A percentile compares a stretch with the other conserved stretches of the same genome.
phyloP scores from a whole-genome alignment of 2,888 invertebrate species.

The Chromoteleia sp. region DNA sequence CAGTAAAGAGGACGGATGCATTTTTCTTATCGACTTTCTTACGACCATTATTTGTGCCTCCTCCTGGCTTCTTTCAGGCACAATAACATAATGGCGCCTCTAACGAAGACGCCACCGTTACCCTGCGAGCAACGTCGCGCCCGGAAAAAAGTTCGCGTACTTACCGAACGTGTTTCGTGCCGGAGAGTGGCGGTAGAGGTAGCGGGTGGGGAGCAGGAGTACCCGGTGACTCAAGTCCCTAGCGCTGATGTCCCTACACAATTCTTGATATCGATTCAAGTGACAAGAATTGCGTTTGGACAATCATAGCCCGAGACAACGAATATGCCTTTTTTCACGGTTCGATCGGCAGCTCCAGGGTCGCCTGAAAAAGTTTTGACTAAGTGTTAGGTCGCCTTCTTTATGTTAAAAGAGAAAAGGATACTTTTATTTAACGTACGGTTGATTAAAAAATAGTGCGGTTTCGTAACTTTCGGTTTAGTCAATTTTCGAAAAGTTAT shows the following conservation, averaged over 20 bases:
- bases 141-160: constrained; percentile 54
- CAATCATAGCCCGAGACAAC: constrained; percentile 84
- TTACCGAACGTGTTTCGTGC: constrained; percentile 29
- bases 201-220: not conserved
- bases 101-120: constrained; percentile 55
- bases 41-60: constrained; percentile 49
- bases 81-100: constrained; percentile 63
- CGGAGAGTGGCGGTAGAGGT: too few relatives aligned
- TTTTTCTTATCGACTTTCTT: constrained; percentile 68
- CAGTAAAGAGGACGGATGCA: constrained; percentile 56
- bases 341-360: too few relatives aligned
- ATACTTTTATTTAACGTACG: too few relatives aligned
- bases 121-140: constrained; percentile 45
- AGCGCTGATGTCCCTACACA: constrained; percentile 85
- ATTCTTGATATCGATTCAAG: constrained; percentile 83
- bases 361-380: too few relatives aligned
- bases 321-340: constrained; percentile 20
- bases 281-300: constrained; percentile 85
- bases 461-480: too few relatives aligned
- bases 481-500: too few relatives aligned
- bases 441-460: too few relatives aligned
- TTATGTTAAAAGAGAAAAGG: too few relatives aligned
- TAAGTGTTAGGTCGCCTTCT: too few relatives aligned
- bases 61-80: constrained; percentile 63
- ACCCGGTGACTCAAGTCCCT: constrained; percentile 79